Percentiles rank a stretch among this genome's conserved stretches.
Conservation (phyloP, 2,113 vertebrate genomes). For the Tragelaphus imberbis region DNA sequence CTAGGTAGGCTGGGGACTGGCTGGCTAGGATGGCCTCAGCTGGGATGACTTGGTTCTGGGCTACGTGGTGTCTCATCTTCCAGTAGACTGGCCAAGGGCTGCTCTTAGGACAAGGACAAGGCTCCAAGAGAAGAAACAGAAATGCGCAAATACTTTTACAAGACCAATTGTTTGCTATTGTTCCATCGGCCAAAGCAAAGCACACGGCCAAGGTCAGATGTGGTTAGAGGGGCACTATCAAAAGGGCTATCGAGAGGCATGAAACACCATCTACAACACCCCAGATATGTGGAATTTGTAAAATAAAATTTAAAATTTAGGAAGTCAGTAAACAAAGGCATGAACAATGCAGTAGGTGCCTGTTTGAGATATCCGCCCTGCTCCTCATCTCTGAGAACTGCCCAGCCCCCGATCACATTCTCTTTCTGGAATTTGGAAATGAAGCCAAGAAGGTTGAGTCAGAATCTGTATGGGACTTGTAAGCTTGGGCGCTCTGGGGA, state of each 20-base stretch:
- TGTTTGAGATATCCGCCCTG: background rate
- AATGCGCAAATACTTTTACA: background rate
- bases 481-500: background rate
- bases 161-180: background rate
- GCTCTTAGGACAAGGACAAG: background rate
- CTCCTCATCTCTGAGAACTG: background rate
- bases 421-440: background rate
- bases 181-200: background rate
- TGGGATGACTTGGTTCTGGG: background rate
- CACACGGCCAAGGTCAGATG: background rate
- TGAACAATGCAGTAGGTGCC: background rate
- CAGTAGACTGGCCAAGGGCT: background rate
- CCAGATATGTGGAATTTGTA: background rate
- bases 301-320: background rate
- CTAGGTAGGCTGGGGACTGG: background rate
- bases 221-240: background rate
- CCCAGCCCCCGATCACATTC: background rate
- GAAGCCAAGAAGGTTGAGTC: background rate
- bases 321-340: background rate
- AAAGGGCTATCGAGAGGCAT: background rate
- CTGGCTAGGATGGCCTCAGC: background rate
- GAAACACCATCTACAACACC: background rate
- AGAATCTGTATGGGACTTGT: background rate
- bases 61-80: background rate
- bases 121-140: background rate